These are phyloP conservation scores for Podarcis siculus DNA, from an alignment of 2,797 vertebrate genomes.

Conservation along the genomic window DNA sequence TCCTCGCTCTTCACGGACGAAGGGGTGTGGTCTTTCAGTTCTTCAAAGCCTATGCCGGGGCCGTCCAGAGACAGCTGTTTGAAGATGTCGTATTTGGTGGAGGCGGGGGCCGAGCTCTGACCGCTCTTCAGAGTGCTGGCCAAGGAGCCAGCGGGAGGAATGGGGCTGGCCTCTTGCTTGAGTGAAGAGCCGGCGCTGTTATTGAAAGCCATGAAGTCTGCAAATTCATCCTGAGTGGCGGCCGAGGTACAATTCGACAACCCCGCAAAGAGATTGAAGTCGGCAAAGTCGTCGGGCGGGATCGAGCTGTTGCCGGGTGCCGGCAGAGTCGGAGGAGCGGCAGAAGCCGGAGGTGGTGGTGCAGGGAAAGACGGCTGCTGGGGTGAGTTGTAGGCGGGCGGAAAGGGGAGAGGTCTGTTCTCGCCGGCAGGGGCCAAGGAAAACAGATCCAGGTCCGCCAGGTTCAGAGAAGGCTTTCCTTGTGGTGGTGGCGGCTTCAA, in stretches of 20 bases:
- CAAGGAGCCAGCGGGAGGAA: conserved; percentile 51
- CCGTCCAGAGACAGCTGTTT: conserved; percentile 92
- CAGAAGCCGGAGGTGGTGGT: conserved; percentile 66
- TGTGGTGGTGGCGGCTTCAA: conserved; percentile 83
- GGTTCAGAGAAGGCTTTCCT: conserved; percentile 87
- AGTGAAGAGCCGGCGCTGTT: conserved; percentile 75
- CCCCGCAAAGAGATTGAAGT: conserved; percentile 91
- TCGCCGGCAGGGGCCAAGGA: conserved; percentile 81
- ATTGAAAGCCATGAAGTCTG: conserved; percentile 97
- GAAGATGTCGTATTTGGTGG: conserved; percentile 92
- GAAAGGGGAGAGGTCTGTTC: conserved; percentile 82
- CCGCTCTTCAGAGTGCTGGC: conserved; percentile 40
- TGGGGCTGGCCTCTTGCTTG: conserved; percentile 68
- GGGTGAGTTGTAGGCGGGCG: conserved; percentile 72
- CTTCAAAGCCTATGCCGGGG: conserved; percentile 81
- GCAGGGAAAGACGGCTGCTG: conserved; percentile 63
- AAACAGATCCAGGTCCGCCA: conserved; percentile 94
- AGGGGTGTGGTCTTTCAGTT: conserved; percentile 85
- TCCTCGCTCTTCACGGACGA: conserved; percentile 84
- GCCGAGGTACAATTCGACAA: conserved; percentile 76
- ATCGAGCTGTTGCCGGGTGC: conserved; percentile 74
- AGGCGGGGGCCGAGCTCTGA: conserved; percentile 54
- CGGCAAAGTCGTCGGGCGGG: conserved; percentile 90
- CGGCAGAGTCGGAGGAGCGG: conserved; percentile 57
- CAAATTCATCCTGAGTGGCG: conserved; percentile 91